Conservation (phyloP, 2,888 invertebrate genomes). For the Drosophila pseudotakahashii region DNA sequence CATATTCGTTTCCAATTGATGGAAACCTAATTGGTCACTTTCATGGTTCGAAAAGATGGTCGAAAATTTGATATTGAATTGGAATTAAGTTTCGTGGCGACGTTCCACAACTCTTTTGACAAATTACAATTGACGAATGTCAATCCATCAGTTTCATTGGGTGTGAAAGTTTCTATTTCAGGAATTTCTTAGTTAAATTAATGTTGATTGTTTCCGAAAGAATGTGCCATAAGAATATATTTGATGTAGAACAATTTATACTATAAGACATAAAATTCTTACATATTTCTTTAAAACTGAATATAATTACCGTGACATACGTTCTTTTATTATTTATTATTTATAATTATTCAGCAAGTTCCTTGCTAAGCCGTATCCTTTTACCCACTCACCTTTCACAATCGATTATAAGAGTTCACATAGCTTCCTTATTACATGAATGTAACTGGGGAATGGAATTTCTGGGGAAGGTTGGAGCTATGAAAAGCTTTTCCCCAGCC, state of each 20-base stretch:
- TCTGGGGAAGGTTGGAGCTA: neutral
- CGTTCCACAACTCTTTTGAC: constrained; percentile 11
- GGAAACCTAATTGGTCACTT: constrained; percentile 27
- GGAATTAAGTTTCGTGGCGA: constrained; percentile 10
- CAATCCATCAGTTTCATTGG: constrained; percentile 8
- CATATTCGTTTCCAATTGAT: constrained; percentile 21
- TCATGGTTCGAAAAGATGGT: neutral
- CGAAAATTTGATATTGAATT: constrained; percentile 15
- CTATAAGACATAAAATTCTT: too few relatives aligned
- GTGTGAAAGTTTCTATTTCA: constrained; percentile 5
- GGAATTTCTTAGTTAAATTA: neutral
- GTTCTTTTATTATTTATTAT: constrained; percentile 7
- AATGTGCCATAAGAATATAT: neutral
- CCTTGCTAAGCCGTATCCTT: neutral
- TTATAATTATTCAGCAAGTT: neutral
- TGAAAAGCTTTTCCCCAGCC: constrained; percentile 10
- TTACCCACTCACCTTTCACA: constrained; percentile 13
- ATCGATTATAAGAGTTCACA: constrained; percentile 21
- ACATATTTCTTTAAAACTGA: too few relatives aligned
- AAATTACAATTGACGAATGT: constrained; percentile 13
- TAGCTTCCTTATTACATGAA: constrained; percentile 4
- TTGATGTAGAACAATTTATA: too few relatives aligned
- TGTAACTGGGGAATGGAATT: neutral
- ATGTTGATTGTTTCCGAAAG: neutral
- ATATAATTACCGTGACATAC: neutral